Conservation (phyloP, 2,797 vertebrate genomes). For the Thamnophis elegans region DNA sequence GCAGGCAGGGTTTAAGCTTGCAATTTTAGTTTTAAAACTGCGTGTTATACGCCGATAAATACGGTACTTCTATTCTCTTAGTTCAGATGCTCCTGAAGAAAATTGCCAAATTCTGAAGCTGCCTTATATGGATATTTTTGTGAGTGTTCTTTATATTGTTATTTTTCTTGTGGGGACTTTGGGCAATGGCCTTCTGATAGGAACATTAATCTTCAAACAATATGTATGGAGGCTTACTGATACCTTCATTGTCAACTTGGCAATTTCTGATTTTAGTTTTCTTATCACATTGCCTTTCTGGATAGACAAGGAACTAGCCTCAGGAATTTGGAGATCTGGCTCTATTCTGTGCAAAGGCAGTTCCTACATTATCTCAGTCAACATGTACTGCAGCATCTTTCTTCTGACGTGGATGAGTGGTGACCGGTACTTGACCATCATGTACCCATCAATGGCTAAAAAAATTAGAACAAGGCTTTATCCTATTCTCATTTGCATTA, state of each 20-base stretch:
- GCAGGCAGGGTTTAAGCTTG: too few relatives aligned
- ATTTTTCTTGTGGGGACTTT: conserved; percentile 69
- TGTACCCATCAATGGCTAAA: conserved; percentile 54
- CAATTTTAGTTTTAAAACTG: too few relatives aligned
- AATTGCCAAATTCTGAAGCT: conserved; percentile 34
- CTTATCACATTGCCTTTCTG: conserved; percentile 75
- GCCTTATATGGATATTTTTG: conserved; percentile 52
- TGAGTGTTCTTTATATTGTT: conserved; percentile 64
- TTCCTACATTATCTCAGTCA: conserved; percentile 76
- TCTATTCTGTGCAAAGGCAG: conserved; percentile 73
- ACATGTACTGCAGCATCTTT: conserved; percentile 77
- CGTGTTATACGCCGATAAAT: too few relatives aligned
- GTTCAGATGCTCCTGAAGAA: conserved; percentile 31
- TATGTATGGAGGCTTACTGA: conserved; percentile 67
- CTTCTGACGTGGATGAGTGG: conserved; percentile 76
- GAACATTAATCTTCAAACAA: conserved; percentile 61
- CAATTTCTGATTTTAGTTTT: conserved; percentile 76
- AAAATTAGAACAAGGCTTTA: conserved; percentile 62
- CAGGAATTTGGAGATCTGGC: conserved; percentile 69
- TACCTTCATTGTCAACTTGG: conserved; percentile 75
- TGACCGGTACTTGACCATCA: conserved; percentile 76
- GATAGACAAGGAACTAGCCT: conserved; percentile 68
- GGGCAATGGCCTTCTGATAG: conserved; percentile 69
- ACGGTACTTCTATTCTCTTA: conserved; percentile 47
- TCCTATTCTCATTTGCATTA: conserved; percentile 53